Evolutionary conservation across 2,113 vertebrate genomes (phyloP), one percentile per base, ranked within the genome.

Genomic region (Physeter macrocephalus): DNA sequence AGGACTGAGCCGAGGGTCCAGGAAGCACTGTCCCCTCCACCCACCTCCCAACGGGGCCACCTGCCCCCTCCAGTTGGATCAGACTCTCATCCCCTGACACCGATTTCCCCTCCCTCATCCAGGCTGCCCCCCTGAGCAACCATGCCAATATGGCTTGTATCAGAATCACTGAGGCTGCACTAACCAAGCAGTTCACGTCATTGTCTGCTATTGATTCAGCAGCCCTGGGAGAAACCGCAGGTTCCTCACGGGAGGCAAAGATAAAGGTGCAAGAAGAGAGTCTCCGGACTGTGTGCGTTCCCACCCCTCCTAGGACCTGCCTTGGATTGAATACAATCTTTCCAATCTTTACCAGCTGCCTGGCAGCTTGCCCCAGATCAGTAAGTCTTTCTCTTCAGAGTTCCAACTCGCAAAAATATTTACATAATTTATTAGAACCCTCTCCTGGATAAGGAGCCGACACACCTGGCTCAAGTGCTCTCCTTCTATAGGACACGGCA

Each of bases 351-450:
- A 98, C 98, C 97, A 98, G 98, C 94, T 98, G 46, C 97, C 97
- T 98, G 98, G 98, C 98, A 93, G 89, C 54, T 86, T 96, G 98
- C 98, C 98, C 98, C 75, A 96, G 98, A 98, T 99, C 98, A 98
- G 96, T 98, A 98, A 97, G 98, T 98, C 98, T 98, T n/a, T n/a
- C n/a, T 98, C 98, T 97, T 98, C 98, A 98, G 98, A 98, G 98
- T 98, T 99, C 97, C 97, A 97, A 95, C 98, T 97, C 99, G 98
- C 98, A 98, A 98, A 99, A 99, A 99, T 99, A 99, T 99, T 99
- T 99, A 98, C 98, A 98, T 98, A 98, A 99, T 99, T 98, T 99
- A 98, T 98, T 99, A 98, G 98, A 98, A 98, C 96, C 97, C 98
- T 98, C 98, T 98, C 96, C 98, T 98, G 98, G 98, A 98, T 99